phyloP scores from a whole-genome alignment of 2,797 vertebrate genomes.

The Diglossa cyanea region DNA sequence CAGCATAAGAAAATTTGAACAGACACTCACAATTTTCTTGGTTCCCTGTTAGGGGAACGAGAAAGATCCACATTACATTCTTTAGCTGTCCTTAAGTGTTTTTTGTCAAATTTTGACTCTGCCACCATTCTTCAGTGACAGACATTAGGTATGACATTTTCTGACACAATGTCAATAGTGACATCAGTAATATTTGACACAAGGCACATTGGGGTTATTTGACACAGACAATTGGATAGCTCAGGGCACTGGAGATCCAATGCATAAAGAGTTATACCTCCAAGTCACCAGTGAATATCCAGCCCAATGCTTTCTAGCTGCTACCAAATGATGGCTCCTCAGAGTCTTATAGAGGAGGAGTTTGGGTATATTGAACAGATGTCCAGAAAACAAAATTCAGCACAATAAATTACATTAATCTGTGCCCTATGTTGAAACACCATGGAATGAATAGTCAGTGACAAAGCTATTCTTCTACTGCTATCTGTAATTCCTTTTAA shows the following conservation, averaged over 20 bases:
- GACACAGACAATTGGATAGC: constrained; percentile 52
- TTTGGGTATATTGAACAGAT: constrained; percentile 25
- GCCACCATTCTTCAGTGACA: constrained; percentile 36
- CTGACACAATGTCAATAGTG: constrained; percentile 36
- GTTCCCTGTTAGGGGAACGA: background rate
- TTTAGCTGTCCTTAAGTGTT: constrained; percentile 43
- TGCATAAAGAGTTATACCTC: constrained; percentile 33
- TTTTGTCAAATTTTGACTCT: constrained; percentile 61
- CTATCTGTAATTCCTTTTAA: constrained; percentile 62
- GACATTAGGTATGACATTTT: constrained; percentile 18
- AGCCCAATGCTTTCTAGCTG: background rate
- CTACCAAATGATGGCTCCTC: constrained; percentile 35
- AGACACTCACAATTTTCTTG: constrained; percentile 47
- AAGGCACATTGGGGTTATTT: constrained; percentile 65
- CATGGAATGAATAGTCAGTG: constrained; percentile 39
- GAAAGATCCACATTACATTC: constrained; percentile 9
- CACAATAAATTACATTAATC: constrained; percentile 63
- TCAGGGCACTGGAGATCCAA: constrained; percentile 34
- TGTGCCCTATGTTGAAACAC: constrained; percentile 37
- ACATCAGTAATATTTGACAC: constrained; percentile 50
- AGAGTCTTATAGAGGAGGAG: constrained; percentile 27
- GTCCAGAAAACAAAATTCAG: constrained; percentile 58
- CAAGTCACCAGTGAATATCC: constrained; percentile 28
- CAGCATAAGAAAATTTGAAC: constrained; percentile 8
- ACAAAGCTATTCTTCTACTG: constrained; percentile 54